These are phyloP conservation scores for Crossocerus cetratus DNA, from an alignment of 2,888 invertebrate species.

Conservation along the genomic window DNA sequence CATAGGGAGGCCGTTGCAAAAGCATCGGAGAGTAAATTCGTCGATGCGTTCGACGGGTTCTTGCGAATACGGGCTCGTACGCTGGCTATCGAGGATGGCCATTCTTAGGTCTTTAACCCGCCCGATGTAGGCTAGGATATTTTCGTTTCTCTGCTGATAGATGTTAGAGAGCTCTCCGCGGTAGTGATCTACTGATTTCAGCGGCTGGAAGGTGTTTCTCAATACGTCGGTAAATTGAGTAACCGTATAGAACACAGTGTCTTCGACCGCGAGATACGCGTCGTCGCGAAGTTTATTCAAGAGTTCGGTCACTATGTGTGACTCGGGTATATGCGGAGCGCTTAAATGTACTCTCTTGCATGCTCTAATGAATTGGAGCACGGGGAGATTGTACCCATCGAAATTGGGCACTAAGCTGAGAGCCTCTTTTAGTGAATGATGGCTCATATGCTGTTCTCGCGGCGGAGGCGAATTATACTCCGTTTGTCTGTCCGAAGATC, in stretches of 20 bases:
- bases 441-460: too few species aligned
- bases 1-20: neutral
- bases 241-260: slow-evolving; percentile 16
- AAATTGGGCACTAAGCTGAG: slow-evolving; percentile 11
- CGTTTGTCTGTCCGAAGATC: too few species aligned
- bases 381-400: slow-evolving; percentile 9
- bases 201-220: slow-evolving; percentile 9
- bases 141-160: slow-evolving; percentile 8
- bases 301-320: neutral
- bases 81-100: neutral
- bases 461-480: too few species aligned
- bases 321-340: slow-evolving; percentile 1
- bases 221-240: too few species aligned
- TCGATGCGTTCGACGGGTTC: neutral
- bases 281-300: slow-evolving; percentile 16
- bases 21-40: neutral
- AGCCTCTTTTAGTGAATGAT: neutral
- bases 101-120: slow-evolving; percentile 21
- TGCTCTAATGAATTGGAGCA: slow-evolving; percentile 17
- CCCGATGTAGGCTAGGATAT: slow-evolving; percentile 28
- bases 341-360: slow-evolving; percentile 13
- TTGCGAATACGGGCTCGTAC: too few species aligned
- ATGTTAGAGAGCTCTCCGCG: slow-evolving; percentile 20
- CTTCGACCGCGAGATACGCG: slow-evolving; percentile 30
- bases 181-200: slow-evolving; percentile 20